A percentile compares a stretch with the other conserved stretches of the same genome.
These are phyloP conservation scores for Lampris incognitus DNA, from an alignment of 2,113 vertebrate genomes.

Conservation along the genomic window DNA sequence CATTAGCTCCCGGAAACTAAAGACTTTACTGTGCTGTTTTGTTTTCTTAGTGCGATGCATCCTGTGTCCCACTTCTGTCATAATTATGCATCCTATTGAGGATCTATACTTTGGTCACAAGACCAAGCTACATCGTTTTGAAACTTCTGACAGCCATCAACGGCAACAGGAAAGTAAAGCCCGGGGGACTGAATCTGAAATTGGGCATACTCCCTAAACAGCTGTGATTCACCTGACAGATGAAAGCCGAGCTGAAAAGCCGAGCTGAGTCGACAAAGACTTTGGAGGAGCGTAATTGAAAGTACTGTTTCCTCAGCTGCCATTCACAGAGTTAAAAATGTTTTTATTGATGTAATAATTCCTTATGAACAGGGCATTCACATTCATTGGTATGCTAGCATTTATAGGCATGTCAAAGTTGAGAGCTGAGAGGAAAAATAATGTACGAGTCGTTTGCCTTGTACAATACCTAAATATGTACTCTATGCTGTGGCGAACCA, in stretches of 20 bases:
- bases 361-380: constrained; percentile 74
- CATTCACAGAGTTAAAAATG: constrained; percentile 61
- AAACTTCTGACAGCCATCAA: constrained; percentile 59
- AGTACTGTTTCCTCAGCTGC: constrained; percentile 18
- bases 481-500: constrained; percentile 40
- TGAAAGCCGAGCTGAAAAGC: not conserved
- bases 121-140: constrained; percentile 20
- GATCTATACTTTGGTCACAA: constrained; percentile 27
- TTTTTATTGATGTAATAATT: constrained; percentile 78
- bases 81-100: constrained; percentile 44
- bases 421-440: constrained; percentile 35
- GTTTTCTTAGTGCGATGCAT: constrained; percentile 5
- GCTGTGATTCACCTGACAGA: constrained; percentile 44
- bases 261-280: constrained; percentile 26
- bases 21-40: not conserved
- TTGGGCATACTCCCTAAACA: constrained; percentile 27
- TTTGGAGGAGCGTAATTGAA: constrained; percentile 26
- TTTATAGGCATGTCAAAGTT: constrained; percentile 67
- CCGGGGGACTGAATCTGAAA: constrained; percentile 42
- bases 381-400: constrained; percentile 83
- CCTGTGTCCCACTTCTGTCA: constrained; percentile 71
- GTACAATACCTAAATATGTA: constrained; percentile 49
- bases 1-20: not conserved
- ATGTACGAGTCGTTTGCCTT: constrained; percentile 32
- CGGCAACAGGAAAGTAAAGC: constrained; percentile 22